A percentile compares a stretch with the other conserved stretches of the same genome.
phyloP scores from a whole-genome alignment of 2,113 vertebrate species.

The Varanus salvator region DNA sequence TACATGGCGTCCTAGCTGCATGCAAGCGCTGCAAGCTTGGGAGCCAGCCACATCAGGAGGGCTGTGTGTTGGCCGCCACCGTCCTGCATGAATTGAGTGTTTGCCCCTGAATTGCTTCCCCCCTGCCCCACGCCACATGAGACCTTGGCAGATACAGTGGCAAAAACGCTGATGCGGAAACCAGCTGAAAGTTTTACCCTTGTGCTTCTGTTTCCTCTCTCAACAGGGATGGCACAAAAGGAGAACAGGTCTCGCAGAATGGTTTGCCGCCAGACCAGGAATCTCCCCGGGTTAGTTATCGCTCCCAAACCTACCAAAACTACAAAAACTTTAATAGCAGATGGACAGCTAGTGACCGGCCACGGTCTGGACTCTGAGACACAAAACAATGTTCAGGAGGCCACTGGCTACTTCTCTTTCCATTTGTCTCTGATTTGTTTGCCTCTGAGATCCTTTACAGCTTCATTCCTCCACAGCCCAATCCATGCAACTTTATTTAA shows the following conservation, averaged over 20 bases:
- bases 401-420: constrained; percentile 67
- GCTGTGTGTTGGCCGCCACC: neutral
- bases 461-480: constrained; percentile 62
- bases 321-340: constrained; percentile 96
- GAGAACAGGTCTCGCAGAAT: constrained; percentile 88
- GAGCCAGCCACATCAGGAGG: too few relatives aligned
- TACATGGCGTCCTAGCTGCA: neutral
- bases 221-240: constrained; percentile 84
- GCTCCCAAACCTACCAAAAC: constrained; percentile 96
- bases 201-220: constrained; percentile 26
- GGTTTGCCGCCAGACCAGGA: constrained; percentile 92
- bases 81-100: neutral
- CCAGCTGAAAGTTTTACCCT: neutral
- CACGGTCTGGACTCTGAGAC: constrained; percentile 82
- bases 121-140: neutral
- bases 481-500: constrained; percentile 71
- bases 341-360: constrained; percentile 83
- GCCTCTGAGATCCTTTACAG: constrained; percentile 67
- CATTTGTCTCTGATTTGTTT: constrained; percentile 63
- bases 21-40: neutral
- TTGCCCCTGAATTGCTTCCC: neutral
- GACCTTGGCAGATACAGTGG: neutral
- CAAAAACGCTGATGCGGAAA: too few relatives aligned
- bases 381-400: constrained; percentile 71
- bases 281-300: constrained; percentile 96